Percentiles rank a stretch among this genome's conserved stretches.
Conservation (phyloP, 1,140 invertebrate species). For the Oscheius sp. region DNA sequence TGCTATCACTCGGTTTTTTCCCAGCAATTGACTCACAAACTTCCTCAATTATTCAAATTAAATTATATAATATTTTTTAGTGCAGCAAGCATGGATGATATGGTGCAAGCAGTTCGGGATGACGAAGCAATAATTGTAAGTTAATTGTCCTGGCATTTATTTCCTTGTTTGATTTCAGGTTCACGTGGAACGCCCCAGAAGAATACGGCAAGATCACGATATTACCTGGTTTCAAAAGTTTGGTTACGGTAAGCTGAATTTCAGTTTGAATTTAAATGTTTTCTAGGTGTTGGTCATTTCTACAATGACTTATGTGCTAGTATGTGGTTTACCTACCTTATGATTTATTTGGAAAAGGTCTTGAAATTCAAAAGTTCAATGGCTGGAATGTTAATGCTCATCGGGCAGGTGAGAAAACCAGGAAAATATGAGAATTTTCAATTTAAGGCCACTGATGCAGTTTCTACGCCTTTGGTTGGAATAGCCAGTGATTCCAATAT, state of each 20-base stretch:
- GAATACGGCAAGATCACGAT: conserved; percentile 3
- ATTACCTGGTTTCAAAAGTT: conserved; percentile 10
- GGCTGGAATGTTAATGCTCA: conserved; percentile 76
- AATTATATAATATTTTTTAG: no score
- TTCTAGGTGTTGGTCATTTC: conserved; percentile 71
- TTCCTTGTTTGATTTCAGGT: no score
- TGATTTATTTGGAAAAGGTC: conserved; percentile 85
- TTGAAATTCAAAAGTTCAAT: conserved; percentile 72
- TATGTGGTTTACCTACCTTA: conserved; percentile 95
- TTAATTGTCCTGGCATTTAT: no score
- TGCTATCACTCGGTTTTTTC: no score
- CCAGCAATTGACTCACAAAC: no score
- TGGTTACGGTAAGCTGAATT: conserved; percentile 6
- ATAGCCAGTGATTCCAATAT: conserved; percentile 77
- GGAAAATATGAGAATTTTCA: not conserved
- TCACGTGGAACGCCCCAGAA: no score
- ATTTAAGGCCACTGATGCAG: conserved; percentile 74
- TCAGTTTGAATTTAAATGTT: not conserved
- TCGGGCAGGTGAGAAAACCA: conserved; percentile 73
- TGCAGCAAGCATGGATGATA: no score
- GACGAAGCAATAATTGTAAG: no score
- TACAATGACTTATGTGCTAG: conserved; percentile 90
- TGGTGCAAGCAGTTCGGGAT: no score
- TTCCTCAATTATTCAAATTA: no score
- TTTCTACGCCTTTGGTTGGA: conserved; percentile 84